Evolutionary conservation across 53 echinoderm and acorn worm species (phyloP).

Genomic region (Arbacia lixula): DNA sequence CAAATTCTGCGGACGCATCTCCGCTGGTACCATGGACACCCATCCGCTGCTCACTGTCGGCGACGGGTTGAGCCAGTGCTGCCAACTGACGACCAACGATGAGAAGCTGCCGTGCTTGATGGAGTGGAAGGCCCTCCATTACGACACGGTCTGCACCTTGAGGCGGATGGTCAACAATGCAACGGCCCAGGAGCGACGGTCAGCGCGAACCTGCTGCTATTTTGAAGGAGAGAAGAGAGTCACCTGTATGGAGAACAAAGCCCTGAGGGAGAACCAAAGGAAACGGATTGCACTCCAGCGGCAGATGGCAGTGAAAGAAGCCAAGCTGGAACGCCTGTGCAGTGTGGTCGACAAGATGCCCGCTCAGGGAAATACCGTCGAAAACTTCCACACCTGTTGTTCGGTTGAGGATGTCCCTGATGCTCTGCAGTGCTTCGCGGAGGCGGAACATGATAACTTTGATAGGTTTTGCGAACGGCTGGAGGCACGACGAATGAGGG

Average conservation of each 20-base stretch:
- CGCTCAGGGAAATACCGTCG: background rate
- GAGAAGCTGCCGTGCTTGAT: constrained; percentile 2
- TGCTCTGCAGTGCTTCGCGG: constrained; percentile 15
- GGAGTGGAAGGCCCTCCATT: constrained; percentile 15
- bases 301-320: background rate
- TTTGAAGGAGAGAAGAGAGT: background rate
- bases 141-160: constrained; percentile 4
- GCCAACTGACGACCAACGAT: background rate
- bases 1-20: constrained; percentile 16
- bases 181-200: background rate
- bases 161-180: background rate
- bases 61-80: constrained; percentile 10
- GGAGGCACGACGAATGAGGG: background rate
- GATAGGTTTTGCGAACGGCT: constrained; percentile 14
- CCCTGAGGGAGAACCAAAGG: constrained; percentile 2
- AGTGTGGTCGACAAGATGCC: background rate
- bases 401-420: background rate
- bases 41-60: constrained; percentile 5
- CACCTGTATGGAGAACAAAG: constrained; percentile 17
- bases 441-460: constrained; percentile 6
- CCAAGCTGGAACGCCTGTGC: constrained; percentile 20
- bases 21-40: background rate
- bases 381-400: constrained; percentile 20
- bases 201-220: background rate
- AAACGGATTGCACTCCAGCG: background rate